Conservation (phyloP, 2,113 vertebrate genomes). For the Sialia sialis region DNA sequence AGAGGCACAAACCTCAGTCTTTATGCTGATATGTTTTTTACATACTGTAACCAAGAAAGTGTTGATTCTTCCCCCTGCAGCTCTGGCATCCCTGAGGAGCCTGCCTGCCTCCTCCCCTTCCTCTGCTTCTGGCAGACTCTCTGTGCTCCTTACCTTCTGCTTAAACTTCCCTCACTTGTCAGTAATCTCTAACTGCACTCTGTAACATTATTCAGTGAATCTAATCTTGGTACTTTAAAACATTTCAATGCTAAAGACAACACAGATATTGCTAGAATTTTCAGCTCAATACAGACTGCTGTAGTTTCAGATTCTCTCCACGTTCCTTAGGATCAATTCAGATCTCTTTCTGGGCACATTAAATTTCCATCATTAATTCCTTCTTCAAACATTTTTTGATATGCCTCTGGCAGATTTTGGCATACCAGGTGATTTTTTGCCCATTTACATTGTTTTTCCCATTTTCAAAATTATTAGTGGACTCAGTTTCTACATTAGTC, state of each 20-base stretch:
- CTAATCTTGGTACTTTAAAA: not conserved
- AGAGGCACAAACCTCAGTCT: not conserved
- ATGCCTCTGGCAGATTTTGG: not conserved
- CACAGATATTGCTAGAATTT: not conserved
- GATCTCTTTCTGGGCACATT: not conserved
- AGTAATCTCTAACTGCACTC: not conserved
- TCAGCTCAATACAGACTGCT: not conserved
- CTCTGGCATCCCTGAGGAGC: not conserved
- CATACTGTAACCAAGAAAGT: not conserved
- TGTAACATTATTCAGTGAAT: not conserved
- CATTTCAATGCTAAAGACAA: not conserved
- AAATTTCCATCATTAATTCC: conserved; percentile 7
- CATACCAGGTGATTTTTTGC: not conserved
- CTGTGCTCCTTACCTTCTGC: not conserved
- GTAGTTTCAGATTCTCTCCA: not conserved
- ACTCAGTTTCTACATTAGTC: conserved; percentile 10
- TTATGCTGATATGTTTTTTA: not conserved
- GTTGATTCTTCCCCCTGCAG: not conserved
- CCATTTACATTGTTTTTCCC: conserved; percentile 14
- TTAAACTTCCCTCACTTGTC: not conserved
- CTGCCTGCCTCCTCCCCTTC: not conserved
- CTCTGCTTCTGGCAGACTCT: not conserved
- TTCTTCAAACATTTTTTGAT: conserved; percentile 33
- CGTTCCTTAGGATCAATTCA: not conserved
- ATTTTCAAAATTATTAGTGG: conserved; percentile 5